Base-by-base conservation (phyloP, 2,797 vertebrate species). In the Gymnodraco acuticeps region DNA sequence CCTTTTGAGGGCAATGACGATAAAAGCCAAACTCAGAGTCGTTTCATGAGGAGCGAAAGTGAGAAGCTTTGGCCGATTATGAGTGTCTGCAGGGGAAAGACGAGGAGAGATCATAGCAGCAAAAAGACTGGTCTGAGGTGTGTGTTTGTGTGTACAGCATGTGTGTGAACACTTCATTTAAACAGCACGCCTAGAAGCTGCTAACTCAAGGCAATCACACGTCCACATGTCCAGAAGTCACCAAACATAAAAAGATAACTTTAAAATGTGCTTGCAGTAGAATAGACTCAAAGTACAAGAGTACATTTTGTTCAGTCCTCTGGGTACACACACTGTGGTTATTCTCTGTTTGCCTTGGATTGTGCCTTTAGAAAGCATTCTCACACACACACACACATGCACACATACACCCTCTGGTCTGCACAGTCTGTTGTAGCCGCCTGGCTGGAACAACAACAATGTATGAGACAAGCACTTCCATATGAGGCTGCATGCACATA, bases 391-490 rank as follows among this genome's bases (percentile, higher is more conserved):
- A 54, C 46, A 61, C 48, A 72, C 54, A 58, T 23, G 53, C 66
- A 47, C 68, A 58, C 73, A 53, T 60, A 62, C 61, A 52, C 19
- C n/a, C 55, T 70, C 78, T 69, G 77, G 72, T 82, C 78, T 77
- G 58, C 60, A 84, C 83, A 54, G 73, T 66, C 80, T 83, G 83
- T 87, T 87, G 83, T 78, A 86, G 80, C 77, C 16, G 89, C 75
- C 86, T 88, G 80, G 86, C 92, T 92, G 90, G 88, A 93, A 94
- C 92, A 94, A 87, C 90, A 90, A 91, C 83, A 89, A 66, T 82
- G 91, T 89, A 88, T 52, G 64, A 86, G 87, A 85, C 85, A 92
- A 95, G 89, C 52, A 77, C 92, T 96, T 95, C 94, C 91, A 95
- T 94, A 89, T 95, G 95, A 90, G 93, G 67, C 85, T 75, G 63